phyloP scores from a whole-genome alignment of 2,113 vertebrate species.

The Crocuta crocuta region DNA sequence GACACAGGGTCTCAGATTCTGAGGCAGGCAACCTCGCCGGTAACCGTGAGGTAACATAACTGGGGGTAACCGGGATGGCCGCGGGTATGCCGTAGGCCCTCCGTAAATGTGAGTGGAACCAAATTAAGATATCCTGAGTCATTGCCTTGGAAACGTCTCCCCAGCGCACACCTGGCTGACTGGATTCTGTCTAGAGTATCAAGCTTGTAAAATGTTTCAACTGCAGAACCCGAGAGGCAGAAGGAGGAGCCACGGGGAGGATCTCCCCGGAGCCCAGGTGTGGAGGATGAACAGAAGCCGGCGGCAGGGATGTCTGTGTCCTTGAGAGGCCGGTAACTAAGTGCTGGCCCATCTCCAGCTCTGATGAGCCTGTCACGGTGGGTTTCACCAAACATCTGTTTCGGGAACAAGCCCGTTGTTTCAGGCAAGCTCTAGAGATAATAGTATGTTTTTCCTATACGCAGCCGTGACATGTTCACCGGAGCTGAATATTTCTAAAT shows the following conservation, averaged over 20 bases:
- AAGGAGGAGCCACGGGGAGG: background rate
- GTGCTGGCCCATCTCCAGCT: constrained; percentile 11
- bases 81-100: background rate
- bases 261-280: background rate
- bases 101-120: background rate
- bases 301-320: background rate
- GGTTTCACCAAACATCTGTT: constrained; percentile 44
- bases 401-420: constrained; percentile 12
- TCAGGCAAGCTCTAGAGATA: constrained; percentile 42
- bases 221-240: constrained; percentile 9
- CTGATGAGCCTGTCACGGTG: background rate
- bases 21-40: background rate
- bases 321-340: background rate
- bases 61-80: background rate
- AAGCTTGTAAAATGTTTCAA: constrained; percentile 64
- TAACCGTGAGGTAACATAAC: background rate
- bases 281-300: rapidly evolving
- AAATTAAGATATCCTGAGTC: background rate
- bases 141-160: background rate
- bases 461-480: background rate
- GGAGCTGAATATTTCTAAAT: background rate
- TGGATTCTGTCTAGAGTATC: background rate
- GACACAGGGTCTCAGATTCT: background rate
- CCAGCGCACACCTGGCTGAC: background rate
- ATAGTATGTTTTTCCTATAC: background rate